A percentile compares a stretch with the other conserved stretches of the same genome.
Conservation (phyloP, 2,888 invertebrate genomes). For the Drosophila paucipuncta region DNA sequence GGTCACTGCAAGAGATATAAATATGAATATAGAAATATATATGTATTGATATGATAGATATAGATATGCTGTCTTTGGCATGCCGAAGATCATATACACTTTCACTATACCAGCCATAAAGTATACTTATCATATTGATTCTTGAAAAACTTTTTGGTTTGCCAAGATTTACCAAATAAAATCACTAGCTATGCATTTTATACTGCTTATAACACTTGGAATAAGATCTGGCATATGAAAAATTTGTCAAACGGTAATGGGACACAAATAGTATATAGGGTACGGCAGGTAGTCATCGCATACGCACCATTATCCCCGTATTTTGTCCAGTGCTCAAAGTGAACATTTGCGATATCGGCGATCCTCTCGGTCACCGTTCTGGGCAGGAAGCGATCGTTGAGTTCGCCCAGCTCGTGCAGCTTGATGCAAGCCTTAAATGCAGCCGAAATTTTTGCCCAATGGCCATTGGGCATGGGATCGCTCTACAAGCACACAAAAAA, state of each 20-base stretch:
- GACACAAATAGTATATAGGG: neutral
- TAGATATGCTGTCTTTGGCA: neutral
- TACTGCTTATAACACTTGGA: no score
- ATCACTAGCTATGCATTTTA: no score
- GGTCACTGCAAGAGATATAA: slow-evolving; percentile 70
- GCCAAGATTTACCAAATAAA: no score
- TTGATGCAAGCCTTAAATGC: slow-evolving; percentile 91
- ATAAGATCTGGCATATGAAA: no score
- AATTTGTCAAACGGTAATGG: no score
- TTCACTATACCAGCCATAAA: neutral
- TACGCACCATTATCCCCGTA: slow-evolving; percentile 71
- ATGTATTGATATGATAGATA: no score
- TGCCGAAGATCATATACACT: neutral
- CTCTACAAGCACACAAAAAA: slow-evolving; percentile 86
- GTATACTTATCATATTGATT: neutral
- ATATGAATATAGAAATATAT: neutral
- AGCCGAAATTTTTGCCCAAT: slow-evolving; percentile 92
- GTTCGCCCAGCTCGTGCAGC: slow-evolving; percentile 90
- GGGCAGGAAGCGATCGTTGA: slow-evolving; percentile 91
- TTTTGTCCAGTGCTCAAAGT: slow-evolving; percentile 89
- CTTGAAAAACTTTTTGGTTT: neutral
- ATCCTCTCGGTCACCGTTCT: slow-evolving; percentile 78
- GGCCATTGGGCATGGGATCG: slow-evolving; percentile 86
- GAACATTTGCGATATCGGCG: slow-evolving; percentile 83
- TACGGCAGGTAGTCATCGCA: neutral